Conservation (phyloP, 2,888 invertebrate genomes). For the Aleiodes alternator region DNA sequence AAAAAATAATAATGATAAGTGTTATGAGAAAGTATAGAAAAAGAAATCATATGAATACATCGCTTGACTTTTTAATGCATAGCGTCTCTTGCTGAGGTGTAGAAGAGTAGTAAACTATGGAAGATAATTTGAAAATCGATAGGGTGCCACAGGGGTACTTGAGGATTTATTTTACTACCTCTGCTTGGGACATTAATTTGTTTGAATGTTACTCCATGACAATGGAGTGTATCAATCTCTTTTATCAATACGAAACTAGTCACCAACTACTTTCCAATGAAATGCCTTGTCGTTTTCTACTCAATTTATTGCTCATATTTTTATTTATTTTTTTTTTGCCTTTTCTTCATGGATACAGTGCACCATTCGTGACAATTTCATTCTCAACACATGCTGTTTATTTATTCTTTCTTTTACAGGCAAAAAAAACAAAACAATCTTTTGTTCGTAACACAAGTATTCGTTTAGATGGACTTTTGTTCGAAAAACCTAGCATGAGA, state of each 20-base stretch:
- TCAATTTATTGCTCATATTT: background rate
- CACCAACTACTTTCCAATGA: conserved; percentile 6
- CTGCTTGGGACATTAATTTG: conserved; percentile 30
- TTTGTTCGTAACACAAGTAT: conserved; percentile 41
- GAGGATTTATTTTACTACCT: conserved; percentile 18
- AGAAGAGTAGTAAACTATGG: conserved; percentile 52
- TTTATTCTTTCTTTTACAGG: background rate
- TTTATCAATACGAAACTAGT: conserved; percentile 12
- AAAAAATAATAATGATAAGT: background rate
- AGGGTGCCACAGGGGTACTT: conserved; percentile 37
- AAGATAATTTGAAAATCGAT: conserved; percentile 63
- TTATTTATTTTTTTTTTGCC: background rate
- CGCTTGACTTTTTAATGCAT: conserved; percentile 10
- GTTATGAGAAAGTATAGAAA: conserved; percentile 35
- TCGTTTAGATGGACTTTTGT: conserved; percentile 33
- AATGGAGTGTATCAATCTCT: conserved; percentile 11
- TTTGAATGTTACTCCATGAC: background rate
- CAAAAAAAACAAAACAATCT: background rate
- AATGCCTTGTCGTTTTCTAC: background rate
- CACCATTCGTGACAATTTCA: conserved; percentile 1
- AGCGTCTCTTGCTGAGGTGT: conserved; percentile 23
- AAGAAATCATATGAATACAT: conserved; percentile 25
- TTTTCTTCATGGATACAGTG: background rate
- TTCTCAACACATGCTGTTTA: background rate
- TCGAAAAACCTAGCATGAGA: conserved; percentile 30